Evolutionary conservation across 2,113 vertebrate species (phyloP).

Genomic region (Sylvilagus bachmani): DNA sequence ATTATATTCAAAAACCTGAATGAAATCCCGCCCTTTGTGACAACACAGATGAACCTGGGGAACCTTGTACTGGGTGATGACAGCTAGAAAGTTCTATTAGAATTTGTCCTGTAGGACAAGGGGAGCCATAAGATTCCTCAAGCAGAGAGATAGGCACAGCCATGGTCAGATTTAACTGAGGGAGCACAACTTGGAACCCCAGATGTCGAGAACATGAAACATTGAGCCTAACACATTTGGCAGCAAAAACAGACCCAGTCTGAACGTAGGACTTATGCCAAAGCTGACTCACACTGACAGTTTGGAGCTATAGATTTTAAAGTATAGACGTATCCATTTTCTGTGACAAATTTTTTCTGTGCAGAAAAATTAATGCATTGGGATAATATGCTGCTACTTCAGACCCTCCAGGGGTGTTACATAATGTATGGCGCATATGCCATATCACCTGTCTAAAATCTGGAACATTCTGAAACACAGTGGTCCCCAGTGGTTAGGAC

Average conservation of each 20-base stretch:
- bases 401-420: background rate
- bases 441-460: background rate
- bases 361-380: background rate
- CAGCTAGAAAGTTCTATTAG: background rate
- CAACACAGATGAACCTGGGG: background rate
- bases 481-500: background rate
- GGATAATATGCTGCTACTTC: background rate
- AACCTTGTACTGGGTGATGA: background rate
- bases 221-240: background rate
- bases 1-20: background rate
- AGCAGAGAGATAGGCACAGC: background rate
- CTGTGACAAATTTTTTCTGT: background rate
- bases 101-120: background rate
- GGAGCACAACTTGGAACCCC: background rate
- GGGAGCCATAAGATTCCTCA: background rate
- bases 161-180: background rate
- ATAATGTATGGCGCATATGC: background rate
- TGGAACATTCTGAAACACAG: background rate
- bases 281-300: background rate
- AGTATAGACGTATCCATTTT: background rate
- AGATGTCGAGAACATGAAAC: background rate
- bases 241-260: background rate
- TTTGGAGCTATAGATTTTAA: background rate
- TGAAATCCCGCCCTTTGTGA: background rate
- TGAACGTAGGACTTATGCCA: background rate